Conservation (phyloP, 2,113 vertebrate genomes). For the Passer montanus region DNA sequence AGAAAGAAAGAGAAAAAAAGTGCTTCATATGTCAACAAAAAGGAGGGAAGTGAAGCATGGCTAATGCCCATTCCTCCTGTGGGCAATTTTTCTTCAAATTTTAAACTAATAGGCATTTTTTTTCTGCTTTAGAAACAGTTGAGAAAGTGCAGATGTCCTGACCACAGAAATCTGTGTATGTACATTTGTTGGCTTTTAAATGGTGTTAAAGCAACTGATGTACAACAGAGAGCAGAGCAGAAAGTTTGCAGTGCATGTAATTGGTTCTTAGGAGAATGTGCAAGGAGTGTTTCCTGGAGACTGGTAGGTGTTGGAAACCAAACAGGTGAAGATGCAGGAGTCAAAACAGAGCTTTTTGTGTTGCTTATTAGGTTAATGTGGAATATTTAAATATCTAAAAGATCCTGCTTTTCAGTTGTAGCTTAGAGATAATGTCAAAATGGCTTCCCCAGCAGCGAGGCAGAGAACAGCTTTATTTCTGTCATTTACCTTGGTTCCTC, state of each 20-base stretch:
- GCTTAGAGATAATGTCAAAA: neutral
- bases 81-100: constrained; percentile 83
- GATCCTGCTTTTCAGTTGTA: neutral
- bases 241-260: constrained; percentile 60
- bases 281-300: neutral
- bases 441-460: neutral
- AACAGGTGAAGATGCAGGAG: constrained; percentile 61
- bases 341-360: constrained; percentile 32
- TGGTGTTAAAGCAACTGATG: constrained; percentile 44
- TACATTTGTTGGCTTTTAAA: constrained; percentile 43
- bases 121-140: constrained; percentile 78
- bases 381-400: neutral
- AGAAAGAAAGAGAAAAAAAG: constrained; percentile 78
- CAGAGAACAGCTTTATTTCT: neutral
- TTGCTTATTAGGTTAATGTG: neutral
- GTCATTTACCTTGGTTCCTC: neutral
- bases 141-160: constrained; percentile 81
- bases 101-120: constrained; percentile 79
- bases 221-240: constrained; percentile 19
- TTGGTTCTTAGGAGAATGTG: neutral
- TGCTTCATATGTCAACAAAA: constrained; percentile 78
- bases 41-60: constrained; percentile 80
- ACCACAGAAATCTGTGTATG: constrained; percentile 66
- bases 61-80: constrained; percentile 79
- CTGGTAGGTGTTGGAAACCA: neutral